Conservation (phyloP, 2,113 vertebrate genomes). For the Leucopsar rothschildi region DNA sequence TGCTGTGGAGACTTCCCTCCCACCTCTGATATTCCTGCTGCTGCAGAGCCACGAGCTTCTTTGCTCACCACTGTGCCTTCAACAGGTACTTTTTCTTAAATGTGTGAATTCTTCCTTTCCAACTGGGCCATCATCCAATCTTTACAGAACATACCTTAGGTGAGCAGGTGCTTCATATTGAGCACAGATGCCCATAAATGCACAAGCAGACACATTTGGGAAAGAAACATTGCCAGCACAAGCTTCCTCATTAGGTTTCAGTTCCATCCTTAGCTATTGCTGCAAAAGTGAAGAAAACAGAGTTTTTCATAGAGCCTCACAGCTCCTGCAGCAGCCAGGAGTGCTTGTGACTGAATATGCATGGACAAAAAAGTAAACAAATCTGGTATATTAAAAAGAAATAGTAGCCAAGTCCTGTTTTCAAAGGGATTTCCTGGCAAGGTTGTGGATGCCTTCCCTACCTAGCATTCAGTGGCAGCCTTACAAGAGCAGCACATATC, state of each 20-base stretch:
- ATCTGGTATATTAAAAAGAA: background rate
- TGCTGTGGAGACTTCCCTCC: background rate
- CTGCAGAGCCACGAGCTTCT: background rate
- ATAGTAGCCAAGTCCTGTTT: background rate
- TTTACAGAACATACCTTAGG: slow-evolving; percentile 2
- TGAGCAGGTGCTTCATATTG: slow-evolving; percentile 10
- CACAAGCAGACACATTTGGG: background rate
- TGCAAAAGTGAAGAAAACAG: background rate
- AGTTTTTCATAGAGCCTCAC: background rate
- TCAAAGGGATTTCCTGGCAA: background rate
- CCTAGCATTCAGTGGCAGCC: background rate
- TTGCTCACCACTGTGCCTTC: background rate
- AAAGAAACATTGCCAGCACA: slow-evolving; percentile 1
- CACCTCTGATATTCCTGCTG: background rate
- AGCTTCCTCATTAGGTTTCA: background rate
- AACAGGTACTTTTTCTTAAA: slow-evolving; percentile 20
- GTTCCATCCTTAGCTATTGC: background rate
- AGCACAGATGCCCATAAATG: slow-evolving; percentile 42
- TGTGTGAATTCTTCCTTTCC: background rate
- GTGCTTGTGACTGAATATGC: background rate
- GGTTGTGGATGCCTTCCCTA: background rate
- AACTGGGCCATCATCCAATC: background rate
- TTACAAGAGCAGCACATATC: background rate
- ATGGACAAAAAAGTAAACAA: background rate
- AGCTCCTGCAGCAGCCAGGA: background rate